A percentile compares a stretch with the other conserved stretches of the same genome.
Conservation (phyloP, 1,140 invertebrate species). For the Elymnias hypermnestra region DNA sequence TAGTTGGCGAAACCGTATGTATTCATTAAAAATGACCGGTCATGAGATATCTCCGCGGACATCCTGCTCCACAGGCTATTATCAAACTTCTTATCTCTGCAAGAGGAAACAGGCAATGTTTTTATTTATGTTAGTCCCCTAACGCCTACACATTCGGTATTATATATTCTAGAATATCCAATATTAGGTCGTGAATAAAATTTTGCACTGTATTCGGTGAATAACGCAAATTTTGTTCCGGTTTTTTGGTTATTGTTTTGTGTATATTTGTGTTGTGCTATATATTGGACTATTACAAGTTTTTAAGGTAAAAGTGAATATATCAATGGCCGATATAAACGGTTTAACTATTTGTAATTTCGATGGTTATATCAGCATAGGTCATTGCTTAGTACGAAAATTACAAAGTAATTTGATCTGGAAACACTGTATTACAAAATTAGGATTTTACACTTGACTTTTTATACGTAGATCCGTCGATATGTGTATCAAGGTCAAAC, state of each 20-base stretch:
- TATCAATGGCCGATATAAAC: no score
- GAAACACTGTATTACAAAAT: no score
- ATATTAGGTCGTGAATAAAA: conserved; percentile 36
- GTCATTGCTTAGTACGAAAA: no score
- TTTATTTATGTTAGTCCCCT: conserved; percentile 56
- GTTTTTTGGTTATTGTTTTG: conserved; percentile 1
- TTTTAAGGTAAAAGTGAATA: no score
- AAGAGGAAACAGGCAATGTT: conserved; percentile 63
- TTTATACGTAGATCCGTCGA: no score
- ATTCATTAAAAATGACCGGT: conserved; percentile 49
- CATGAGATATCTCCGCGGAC: conserved; percentile 53
- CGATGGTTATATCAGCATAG: no score
- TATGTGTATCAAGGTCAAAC: no score
- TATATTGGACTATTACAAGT: no score
- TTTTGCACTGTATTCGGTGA: conserved; percentile 1
- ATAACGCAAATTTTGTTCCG: not conserved
- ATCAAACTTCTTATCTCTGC: conserved; percentile 45
- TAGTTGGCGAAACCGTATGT: conserved; percentile 15
- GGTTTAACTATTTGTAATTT: no score
- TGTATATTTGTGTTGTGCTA: not conserved
- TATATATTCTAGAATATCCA: conserved; percentile 44
- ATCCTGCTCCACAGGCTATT: conserved; percentile 41
- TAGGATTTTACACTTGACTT: no score
- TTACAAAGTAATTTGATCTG: no score
- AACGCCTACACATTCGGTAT: conserved; percentile 31